Base-by-base conservation (phyloP, 2,113 vertebrate species). In the Chunga burmeisteri region DNA sequence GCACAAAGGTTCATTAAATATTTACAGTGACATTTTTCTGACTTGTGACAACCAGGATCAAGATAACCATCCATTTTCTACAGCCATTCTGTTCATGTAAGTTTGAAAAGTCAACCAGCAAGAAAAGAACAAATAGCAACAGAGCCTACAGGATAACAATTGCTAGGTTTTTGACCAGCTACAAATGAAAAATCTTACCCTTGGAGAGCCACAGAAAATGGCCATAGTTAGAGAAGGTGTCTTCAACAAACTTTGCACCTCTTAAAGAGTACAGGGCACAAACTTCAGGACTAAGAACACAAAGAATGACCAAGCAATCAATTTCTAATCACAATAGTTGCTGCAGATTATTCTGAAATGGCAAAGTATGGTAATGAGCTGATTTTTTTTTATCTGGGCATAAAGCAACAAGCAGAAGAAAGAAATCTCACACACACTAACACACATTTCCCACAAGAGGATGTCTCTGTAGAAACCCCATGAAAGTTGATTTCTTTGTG, bases 1-100 rank as follows among this genome's bases (percentile, higher is more conserved):
- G 88, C 96, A 96, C 90, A 96, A 94, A 94, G 88, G 63, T 81
- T 95, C 92, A 95, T 95, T 95, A 95, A 97, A 97, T 86, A 96
- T 97, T 96, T 96, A 96, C 96, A 86, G 55, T 93, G 88, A 96
- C 80, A 83, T 93, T 95, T 94, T 92, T 65, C 74, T 86, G 85
- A 91, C 91, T 95, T 84, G 81, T 82, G 89, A 86, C 90, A 77
- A 94, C 74, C 53, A 86, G 81, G 96, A 93, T 94, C 93, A 92
- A 96, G 94, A 95, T 92, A 96, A 94, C 82, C 88, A 94, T 73
- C 92, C 29, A 1, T 84, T 70, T 93, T 92, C 82, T 83, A 74
- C 44, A 67, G 72, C n/a, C 2, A 1, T 63, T 82, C 92, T 88
- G 79, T 93, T 90, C 92, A 91, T 91, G 3, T 46, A 80, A 56